Evolutionary conservation across 2,888 invertebrate species (phyloP).

Genomic region (Mimumesa dahlbomi): DNA sequence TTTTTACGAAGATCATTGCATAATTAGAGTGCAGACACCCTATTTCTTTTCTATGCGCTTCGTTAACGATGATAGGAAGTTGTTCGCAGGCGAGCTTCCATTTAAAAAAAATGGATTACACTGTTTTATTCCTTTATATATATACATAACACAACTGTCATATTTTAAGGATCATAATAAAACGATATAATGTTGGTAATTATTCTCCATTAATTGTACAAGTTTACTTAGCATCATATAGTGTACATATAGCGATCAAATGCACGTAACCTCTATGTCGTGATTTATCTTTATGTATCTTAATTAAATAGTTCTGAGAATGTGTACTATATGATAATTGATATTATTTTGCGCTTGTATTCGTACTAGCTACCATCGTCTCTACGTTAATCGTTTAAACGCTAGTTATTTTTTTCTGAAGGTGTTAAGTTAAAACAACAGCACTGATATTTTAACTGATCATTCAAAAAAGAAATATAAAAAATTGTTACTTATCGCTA

Average conservation of each 20-base stretch:
- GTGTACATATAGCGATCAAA: conserved; percentile 61
- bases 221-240: conserved; percentile 60
- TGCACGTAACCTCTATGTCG: conserved; percentile 56
- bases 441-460: conserved; percentile 50
- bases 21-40: too few species aligned
- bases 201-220: conserved; percentile 68
- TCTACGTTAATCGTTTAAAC: conserved; percentile 58
- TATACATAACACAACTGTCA: conserved; percentile 72
- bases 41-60: too few species aligned
- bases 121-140: conserved; percentile 70
- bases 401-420: conserved; percentile 49
- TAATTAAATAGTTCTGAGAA: conserved; percentile 58
- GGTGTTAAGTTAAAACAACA: conserved; percentile 55
- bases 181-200: conserved; percentile 64
- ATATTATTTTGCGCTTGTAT: conserved; percentile 65
- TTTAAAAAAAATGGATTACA: conserved; percentile 68
- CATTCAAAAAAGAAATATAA: conserved; percentile 63
- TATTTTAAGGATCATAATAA: conserved; percentile 69
- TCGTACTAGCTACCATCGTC: conserved; percentile 56
- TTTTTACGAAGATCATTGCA: too few species aligned
- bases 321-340: conserved; percentile 58
- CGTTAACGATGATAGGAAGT: too few species aligned
- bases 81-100: conserved; percentile 51
- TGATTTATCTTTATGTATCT: conserved; percentile 56
- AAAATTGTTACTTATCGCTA: conserved; percentile 69